Base-by-base conservation (phyloP, 2,113 vertebrate genomes). In the Pollimyrus isidori region DNA sequence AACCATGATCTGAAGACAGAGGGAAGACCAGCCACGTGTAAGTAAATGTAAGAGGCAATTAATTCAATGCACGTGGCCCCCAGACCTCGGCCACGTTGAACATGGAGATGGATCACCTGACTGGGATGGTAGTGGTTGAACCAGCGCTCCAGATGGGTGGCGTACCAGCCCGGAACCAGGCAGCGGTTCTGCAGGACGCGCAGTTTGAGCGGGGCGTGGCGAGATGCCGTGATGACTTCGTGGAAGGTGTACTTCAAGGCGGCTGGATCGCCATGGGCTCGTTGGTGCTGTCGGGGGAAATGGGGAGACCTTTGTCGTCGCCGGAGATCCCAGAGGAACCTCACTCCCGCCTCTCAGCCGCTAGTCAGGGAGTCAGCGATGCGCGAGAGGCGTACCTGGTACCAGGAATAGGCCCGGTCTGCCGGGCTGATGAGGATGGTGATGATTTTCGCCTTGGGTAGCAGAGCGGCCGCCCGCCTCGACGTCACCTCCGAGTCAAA, bases 351-450 rank as follows among this genome's bases (percentile, higher is more conserved):
- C 30, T 69, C 26, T 11, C 7, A 9, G 23, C 62, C n/a, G 10
- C 1, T n/a, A n/a, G 62, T 7, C 62, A 65, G 62, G 9, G 62
- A n/a, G 62, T 30, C 7, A 30, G 62, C 0, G 62, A 30, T 30
- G 62, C 9, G 7, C 19, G 76, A 82, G 30, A 45, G 39, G 39
- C 30, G 4, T 91, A 97, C 97, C 96, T 98, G 97, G 92, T 97
- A 98, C 97, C 97, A 98, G 90, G 97, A 98, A 90, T 98, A 97
- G 89, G 97, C 97, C 91, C 97, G 93, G 92, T 98, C 97, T 0
- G 96, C 97, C 2, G 97, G 97, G 92, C 96, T 97, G 94, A 97
- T 97, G 91, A 98, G 96, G 92, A 98, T 97, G 89, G 96, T 97
- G 93, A 97, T 95, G 93, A 97, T 92, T 92, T 97, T 97, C 91